Evolutionary conservation across 2,888 invertebrate genomes (phyloP), one percentile per base, ranked within the genome.

Genomic region (Perithous albicinctus): DNA sequence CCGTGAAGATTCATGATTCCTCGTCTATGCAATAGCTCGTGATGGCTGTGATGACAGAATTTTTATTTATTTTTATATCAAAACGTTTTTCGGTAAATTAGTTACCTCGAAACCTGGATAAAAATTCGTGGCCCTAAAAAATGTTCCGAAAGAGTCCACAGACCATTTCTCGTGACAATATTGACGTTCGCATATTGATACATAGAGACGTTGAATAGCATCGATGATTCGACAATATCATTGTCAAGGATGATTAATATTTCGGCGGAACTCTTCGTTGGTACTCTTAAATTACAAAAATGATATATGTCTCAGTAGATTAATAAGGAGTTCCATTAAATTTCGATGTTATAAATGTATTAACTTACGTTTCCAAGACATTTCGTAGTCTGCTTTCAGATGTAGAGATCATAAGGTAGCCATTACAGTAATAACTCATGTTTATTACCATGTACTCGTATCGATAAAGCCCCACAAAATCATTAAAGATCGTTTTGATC

Each of bases 141-240:
- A 76, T 88, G 88, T 63, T 87, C 86, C 1, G 90, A 87, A 0
- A 90, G 74, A 18, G 59, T 86, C 90, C 90, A 90, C 1, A 85
- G 80, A 6, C 86, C 88, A 0, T 86, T 86, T 48, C 18, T 66
- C 0, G 89, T 85, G 0, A 86, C 67, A 1, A 90, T 80, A 78
- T 88, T 89, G 1, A 85, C 86, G 26, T 88, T 85, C 3, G 89
- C 83, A 66, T 87, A 83, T 66, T 76, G 70, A 69, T 89, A 90
- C 0, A 86, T 23, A 0, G 85, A 83, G 1, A 56, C 82, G 43
- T 90, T 82, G 23, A 90, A 82, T 8, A 90, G 20, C 20, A 6
- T 10, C 0, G 88, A 88, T 56, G 85, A 32, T 3, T 48, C 48
- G 0, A 74, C 51, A 15, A 88, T 23, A 26, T 79, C 4, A 2